A percentile compares a stretch with the other conserved stretches of the same genome.
phyloP scores from a whole-genome alignment of 1,140 invertebrate genomes.

The Drosophila lacteicornis region DNA sequence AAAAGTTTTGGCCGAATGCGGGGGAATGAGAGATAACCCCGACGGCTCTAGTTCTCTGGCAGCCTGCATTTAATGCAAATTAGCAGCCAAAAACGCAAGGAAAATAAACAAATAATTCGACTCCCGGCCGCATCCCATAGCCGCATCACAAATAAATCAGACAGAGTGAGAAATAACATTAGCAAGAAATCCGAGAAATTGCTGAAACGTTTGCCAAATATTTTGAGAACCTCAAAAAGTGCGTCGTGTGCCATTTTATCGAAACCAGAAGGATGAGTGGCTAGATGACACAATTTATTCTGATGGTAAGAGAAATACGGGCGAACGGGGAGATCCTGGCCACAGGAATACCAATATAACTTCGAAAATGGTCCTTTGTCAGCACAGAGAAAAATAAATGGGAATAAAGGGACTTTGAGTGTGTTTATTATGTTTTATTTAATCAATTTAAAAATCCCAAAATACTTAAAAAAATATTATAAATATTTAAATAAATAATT shows the following conservation, averaged over 20 bases:
- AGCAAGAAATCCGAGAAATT: slow-evolving; percentile 50
- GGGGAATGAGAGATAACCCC: slow-evolving; percentile 9
- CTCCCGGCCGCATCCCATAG: slow-evolving; percentile 13
- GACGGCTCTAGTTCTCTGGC: slow-evolving; percentile 15
- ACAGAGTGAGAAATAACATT: slow-evolving; percentile 71
- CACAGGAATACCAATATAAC: not conserved
- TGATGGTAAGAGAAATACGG: slow-evolving; percentile 58
- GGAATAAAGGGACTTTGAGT: not conserved
- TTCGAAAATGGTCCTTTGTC: slow-evolving; percentile 11
- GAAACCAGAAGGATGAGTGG: slow-evolving; percentile 23
- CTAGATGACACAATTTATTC: slow-evolving; percentile 42
- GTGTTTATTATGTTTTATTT: too few relatives aligned
- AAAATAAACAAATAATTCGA: slow-evolving; percentile 75
- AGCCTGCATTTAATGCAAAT: slow-evolving; percentile 59
- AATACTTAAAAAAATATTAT: too few relatives aligned
- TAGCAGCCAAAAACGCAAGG: slow-evolving; percentile 56
- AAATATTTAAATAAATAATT: too few relatives aligned
- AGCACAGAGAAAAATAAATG: not conserved
- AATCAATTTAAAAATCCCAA: too few relatives aligned
- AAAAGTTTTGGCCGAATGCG: not conserved
- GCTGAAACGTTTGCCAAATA: slow-evolving; percentile 68
- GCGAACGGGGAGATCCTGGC: slow-evolving; percentile 9
- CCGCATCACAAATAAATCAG: slow-evolving; percentile 65
- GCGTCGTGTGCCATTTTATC: slow-evolving; percentile 58
- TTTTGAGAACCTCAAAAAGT: slow-evolving; percentile 75